Conservation (phyloP, 1,140 invertebrate genomes). For the Diabrotica undecimpunctata region DNA sequence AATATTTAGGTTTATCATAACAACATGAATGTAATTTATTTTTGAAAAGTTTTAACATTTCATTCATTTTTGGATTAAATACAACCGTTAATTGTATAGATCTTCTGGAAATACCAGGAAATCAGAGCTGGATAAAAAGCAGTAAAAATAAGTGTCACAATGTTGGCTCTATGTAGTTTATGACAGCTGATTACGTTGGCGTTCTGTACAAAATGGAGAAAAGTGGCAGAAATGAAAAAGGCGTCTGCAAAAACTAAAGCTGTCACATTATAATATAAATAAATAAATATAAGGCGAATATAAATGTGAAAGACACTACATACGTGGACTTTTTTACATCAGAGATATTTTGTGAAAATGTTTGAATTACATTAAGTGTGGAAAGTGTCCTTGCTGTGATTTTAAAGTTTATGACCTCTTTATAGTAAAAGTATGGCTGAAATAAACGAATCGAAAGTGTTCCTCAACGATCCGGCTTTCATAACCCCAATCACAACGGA, state of each 20-base stretch:
- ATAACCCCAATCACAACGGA: slow-evolving; percentile 24
- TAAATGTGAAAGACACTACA: neutral
- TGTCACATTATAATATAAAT: slow-evolving; percentile 16
- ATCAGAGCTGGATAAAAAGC: neutral
- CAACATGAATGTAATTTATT: too few species aligned
- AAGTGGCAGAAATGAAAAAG: slow-evolving; percentile 17
- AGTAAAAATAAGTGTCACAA: neutral
- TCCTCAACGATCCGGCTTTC: slow-evolving; percentile 30
- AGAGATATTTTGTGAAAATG: slow-evolving; percentile 5
- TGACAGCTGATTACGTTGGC: neutral
- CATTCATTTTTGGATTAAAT: too few species aligned
- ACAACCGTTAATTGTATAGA: too few species aligned
- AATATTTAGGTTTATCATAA: too few species aligned
- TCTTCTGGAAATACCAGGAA: too few species aligned
- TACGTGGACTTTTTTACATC: slow-evolving; percentile 4
- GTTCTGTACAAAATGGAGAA: slow-evolving; percentile 1
- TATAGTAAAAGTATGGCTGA: slow-evolving; percentile 8
- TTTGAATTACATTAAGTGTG: slow-evolving; percentile 6
- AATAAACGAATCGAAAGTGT: slow-evolving; percentile 31
- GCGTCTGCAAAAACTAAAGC: slow-evolving; percentile 19
- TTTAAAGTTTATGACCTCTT: slow-evolving; percentile 20
- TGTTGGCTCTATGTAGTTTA: neutral
- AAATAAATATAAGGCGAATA: slow-evolving; percentile 14
- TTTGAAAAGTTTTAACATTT: too few species aligned
- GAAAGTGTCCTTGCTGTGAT: slow-evolving; percentile 16